Percentiles rank a stretch among this genome's conserved stretches.
phyloP scores from a whole-genome alignment of 2,888 invertebrate genomes.

The Orgyia antiqua region DNA sequence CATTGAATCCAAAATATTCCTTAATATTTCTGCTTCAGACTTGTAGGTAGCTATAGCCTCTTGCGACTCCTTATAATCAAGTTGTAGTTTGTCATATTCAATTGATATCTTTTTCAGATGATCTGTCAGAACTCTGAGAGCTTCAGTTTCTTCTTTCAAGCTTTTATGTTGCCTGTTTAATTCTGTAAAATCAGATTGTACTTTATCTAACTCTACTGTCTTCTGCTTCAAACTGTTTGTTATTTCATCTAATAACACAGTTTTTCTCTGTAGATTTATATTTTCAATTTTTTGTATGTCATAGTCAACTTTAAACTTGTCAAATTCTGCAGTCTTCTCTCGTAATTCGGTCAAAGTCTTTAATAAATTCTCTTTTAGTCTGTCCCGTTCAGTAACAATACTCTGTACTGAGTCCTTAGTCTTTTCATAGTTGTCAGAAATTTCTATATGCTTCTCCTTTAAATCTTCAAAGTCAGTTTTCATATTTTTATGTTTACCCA shows the following conservation, averaged over 20 bases:
- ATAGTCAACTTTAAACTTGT: conserved; percentile 58
- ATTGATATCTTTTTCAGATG: conserved; percentile 61
- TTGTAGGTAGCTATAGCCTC: conserved; percentile 49
- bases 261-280: conserved; percentile 60
- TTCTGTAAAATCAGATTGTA: conserved; percentile 53
- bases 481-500: conserved; percentile 77
- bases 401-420: conserved; percentile 54
- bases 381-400: conserved; percentile 47
- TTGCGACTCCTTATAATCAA: conserved; percentile 57
- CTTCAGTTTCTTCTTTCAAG: conserved; percentile 62
- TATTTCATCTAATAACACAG: conserved; percentile 58
- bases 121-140: conserved; percentile 55
- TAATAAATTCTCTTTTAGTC: conserved; percentile 55
- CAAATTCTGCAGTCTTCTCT: conserved; percentile 49
- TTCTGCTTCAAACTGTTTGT: conserved; percentile 59
- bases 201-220: conserved; percentile 49
- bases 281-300: conserved; percentile 63
- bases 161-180: conserved; percentile 56
- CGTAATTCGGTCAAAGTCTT: conserved; percentile 51
- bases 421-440: conserved; percentile 73
- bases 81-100: conserved; percentile 59
- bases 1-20: conserved; percentile 68
- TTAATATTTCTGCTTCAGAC: conserved; percentile 56
- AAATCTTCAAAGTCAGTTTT: conserved; percentile 72
- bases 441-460: conserved; percentile 70